These are phyloP conservation scores for Lagodon rhomboides DNA, from an alignment of 2,797 vertebrate genomes.

Conservation along the genomic window DNA sequence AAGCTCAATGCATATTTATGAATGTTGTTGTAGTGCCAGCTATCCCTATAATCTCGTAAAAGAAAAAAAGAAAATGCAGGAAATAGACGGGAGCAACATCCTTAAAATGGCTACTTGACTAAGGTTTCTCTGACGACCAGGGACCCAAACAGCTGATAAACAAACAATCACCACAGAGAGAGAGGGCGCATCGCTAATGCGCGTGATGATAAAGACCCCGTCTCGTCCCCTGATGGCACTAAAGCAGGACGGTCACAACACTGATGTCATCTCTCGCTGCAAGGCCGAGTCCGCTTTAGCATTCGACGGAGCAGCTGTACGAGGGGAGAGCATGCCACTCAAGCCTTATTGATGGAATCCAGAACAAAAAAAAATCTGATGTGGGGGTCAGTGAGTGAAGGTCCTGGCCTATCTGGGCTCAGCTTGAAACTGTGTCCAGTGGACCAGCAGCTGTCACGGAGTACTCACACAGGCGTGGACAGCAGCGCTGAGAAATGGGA, in stretches of 20 bases:
- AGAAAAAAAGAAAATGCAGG: constrained; percentile 27
- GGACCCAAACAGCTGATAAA: constrained; percentile 49
- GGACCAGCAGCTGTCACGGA: constrained; percentile 67
- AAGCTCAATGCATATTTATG: constrained; percentile 70
- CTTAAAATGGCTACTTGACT: constrained; percentile 52
- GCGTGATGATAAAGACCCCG: constrained; percentile 50
- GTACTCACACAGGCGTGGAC: constrained; percentile 43
- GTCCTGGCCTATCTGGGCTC: constrained; percentile 59
- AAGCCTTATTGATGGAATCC: constrained; percentile 70
- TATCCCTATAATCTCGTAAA: constrained; percentile 41
- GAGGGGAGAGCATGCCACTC: constrained; percentile 68
- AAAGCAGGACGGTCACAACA: constrained; percentile 53
- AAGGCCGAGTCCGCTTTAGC: constrained; percentile 62
- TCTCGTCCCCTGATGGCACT: constrained; percentile 35
- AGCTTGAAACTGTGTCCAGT: constrained; percentile 58
- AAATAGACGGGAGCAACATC: constrained; percentile 49
- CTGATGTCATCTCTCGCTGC: constrained; percentile 63
- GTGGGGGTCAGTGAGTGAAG: constrained; percentile 66
- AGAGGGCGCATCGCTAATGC: constrained; percentile 25
- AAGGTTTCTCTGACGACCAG: constrained; percentile 43
- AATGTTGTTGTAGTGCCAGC: constrained; percentile 43
- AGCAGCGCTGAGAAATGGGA: constrained; percentile 50
- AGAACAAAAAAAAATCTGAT: constrained; percentile 58
- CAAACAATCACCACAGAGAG: constrained; percentile 42
- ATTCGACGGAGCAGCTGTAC: constrained; percentile 49